A percentile compares a stretch with the other conserved stretches of the same genome.
These are phyloP conservation scores for Agriotes lineatus DNA, from an alignment of 2,888 invertebrate species.

Conservation along the genomic window DNA sequence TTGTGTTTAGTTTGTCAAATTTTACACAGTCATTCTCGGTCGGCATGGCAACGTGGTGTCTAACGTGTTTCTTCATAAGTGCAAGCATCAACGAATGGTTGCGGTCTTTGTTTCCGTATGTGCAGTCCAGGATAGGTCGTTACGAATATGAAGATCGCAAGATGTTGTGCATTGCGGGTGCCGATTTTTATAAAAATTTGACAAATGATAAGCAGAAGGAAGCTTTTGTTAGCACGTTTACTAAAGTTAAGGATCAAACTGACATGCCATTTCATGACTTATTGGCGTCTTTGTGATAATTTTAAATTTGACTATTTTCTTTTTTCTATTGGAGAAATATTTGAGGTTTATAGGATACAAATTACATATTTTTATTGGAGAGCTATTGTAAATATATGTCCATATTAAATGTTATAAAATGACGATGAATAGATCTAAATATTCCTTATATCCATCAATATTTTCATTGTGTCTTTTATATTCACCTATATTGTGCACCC, in stretches of 20 bases:
- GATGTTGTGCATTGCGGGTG: slow-evolving; percentile 77
- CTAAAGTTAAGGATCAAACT: slow-evolving; percentile 69
- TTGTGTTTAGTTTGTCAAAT: slow-evolving; percentile 71
- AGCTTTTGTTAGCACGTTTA: slow-evolving; percentile 73
- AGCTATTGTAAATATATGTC: slow-evolving; percentile 34
- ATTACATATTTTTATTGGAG: slow-evolving; percentile 38
- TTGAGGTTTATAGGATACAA: background rate
- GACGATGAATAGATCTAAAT: too few species aligned
- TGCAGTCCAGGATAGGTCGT: slow-evolving; percentile 76
- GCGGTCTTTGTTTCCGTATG: slow-evolving; percentile 74
- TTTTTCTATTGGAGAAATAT: slow-evolving; percentile 26
- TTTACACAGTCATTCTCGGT: slow-evolving; percentile 80
- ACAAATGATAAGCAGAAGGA: slow-evolving; percentile 70
- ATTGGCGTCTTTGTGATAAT: slow-evolving; percentile 62
- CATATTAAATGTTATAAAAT: slow-evolving; percentile 29
- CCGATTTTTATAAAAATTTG: slow-evolving; percentile 74
- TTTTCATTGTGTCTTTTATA: too few species aligned
- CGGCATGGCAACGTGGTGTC: slow-evolving; percentile 79
- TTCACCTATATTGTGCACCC: too few species aligned
- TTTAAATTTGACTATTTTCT: slow-evolving; percentile 22
- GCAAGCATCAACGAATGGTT: slow-evolving; percentile 79
- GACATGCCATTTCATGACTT: slow-evolving; percentile 75
- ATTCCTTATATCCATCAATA: too few species aligned
- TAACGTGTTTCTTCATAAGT: slow-evolving; percentile 82
- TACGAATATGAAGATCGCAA: slow-evolving; percentile 75